Evolutionary conservation across 2,113 vertebrate genomes (phyloP), one percentile per base, ranked within the genome.

Genomic region (Chaenogobius annularis): DNA sequence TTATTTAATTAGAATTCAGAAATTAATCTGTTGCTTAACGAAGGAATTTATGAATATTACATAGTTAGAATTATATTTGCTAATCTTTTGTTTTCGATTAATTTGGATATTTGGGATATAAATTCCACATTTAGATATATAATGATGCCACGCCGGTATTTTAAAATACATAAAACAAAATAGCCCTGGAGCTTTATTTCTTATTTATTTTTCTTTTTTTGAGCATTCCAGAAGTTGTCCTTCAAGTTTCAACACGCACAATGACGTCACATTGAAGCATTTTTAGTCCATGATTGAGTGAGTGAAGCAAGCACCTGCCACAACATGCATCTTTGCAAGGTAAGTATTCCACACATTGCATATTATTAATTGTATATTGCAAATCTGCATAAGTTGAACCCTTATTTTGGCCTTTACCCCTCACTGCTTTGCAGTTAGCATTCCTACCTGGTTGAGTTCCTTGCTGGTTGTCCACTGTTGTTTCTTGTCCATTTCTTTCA

Each of bases 201-300:
- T n/a, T n/a, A n/a, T n/a, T n/a, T n/a, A n/a, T n/a, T n/a, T n/a
- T 62, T 46, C 40, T 23, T 23, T 26, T 9, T 10, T 61, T 0
- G 2, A 5, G 3, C 37, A 52, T 35, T 31, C 15, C 15, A 13
- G 15, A 71, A 72, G 54, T 52, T 67, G 52, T 61, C 11, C 56
- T 70, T 58, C 81, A 88, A 79, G 86, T 84, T 81, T 35, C 11
- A 46, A 72, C 81, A 59, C 17, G 89, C 68, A 62, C 10, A 84
- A 48, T 9, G 1, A 52, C 22, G 58, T 63, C 56, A 65, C 17
- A 10, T 40, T 56, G 50, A n/a, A 52, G 17, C 15, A 58, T 20
- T 58, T 17, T 67, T 23, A 48, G 46, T 67, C 47, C 22, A 22
- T 23, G 12, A 56, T 10, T 56, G 48, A 62, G 63, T 70, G 9